phyloP scores from a whole-genome alignment of 2,888 invertebrate species.

The Lumbricus terrestris region DNA sequence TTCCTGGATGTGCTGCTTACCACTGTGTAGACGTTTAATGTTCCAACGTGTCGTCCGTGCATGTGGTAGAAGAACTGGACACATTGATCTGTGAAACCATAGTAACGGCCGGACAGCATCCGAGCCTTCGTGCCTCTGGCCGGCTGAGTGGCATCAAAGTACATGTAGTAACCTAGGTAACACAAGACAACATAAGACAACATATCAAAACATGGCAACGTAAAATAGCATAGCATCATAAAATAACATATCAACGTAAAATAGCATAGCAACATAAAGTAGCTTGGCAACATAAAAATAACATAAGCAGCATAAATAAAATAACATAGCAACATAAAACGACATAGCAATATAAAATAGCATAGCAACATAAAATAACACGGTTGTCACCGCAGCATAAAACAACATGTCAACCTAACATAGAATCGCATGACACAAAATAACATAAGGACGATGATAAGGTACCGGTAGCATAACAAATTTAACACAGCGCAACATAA shows the following conservation, averaged over 20 bases:
- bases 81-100: slow-evolving; percentile 47
- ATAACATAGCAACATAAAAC: neutral
- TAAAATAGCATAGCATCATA: neutral
- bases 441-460: no score
- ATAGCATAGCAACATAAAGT: neutral
- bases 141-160: slow-evolving; percentile 48
- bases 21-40: slow-evolving; percentile 41
- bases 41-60: slow-evolving; percentile 46
- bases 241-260: neutral
- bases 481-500: neutral
- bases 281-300: no score
- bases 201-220: neutral
- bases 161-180: slow-evolving; percentile 53
- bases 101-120: slow-evolving; percentile 48
- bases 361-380: neutral
- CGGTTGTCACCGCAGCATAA: neutral
- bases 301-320: neutral
- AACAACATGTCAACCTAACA: neutral
- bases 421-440: neutral
- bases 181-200: neutral
- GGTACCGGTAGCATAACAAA: no score
- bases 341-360: neutral
- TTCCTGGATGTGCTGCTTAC: slow-evolving; percentile 20
- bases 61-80: slow-evolving; percentile 49
- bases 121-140: slow-evolving; percentile 46